Conservation (phyloP, 1,140 invertebrate species). For the Microplitis mediator region DNA sequence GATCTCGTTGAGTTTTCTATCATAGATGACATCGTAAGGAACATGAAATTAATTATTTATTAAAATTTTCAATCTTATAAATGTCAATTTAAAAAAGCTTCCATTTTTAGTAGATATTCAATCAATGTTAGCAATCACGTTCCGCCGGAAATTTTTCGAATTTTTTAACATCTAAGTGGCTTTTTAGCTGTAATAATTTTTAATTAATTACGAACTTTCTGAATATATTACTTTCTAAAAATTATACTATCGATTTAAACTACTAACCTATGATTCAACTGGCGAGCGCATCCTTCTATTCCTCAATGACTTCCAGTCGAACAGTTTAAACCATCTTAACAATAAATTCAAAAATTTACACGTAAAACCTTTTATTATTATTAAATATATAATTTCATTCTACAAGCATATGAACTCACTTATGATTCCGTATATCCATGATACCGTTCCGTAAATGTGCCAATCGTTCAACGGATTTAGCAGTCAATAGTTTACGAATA, state of each 20-base stretch:
- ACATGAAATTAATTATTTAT: too few relatives aligned
- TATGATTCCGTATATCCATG: slow-evolving; percentile 72
- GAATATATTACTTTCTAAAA: not conserved
- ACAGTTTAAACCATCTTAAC: slow-evolving; percentile 80
- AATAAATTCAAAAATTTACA: not conserved
- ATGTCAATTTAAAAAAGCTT: too few relatives aligned
- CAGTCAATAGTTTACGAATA: slow-evolving; percentile 67
- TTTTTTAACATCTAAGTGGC: slow-evolving; percentile 70
- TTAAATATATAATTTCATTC: slow-evolving; percentile 19
- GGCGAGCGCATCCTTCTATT: slow-evolving; percentile 72
- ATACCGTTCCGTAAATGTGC: slow-evolving; percentile 71
- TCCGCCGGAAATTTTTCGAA: slow-evolving; percentile 75
- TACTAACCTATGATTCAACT: slow-evolving; percentile 69
- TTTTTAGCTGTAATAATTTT: not conserved
- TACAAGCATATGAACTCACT: slow-evolving; percentile 49
- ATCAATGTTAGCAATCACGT: slow-evolving; percentile 67
- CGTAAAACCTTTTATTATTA: slow-evolving; percentile 2
- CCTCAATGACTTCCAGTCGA: slow-evolving; percentile 82
- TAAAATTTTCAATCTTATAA: too few relatives aligned
- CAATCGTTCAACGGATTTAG: slow-evolving; percentile 71
- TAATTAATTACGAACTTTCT: not conserved
- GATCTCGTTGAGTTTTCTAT: too few relatives aligned
- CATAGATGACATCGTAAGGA: too few relatives aligned
- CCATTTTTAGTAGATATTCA: not conserved
- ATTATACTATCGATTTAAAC: not conserved